These are phyloP conservation scores for Hylaeus volcanicus DNA, from an alignment of 1,140 invertebrate genomes.

Conservation along the genomic window DNA sequence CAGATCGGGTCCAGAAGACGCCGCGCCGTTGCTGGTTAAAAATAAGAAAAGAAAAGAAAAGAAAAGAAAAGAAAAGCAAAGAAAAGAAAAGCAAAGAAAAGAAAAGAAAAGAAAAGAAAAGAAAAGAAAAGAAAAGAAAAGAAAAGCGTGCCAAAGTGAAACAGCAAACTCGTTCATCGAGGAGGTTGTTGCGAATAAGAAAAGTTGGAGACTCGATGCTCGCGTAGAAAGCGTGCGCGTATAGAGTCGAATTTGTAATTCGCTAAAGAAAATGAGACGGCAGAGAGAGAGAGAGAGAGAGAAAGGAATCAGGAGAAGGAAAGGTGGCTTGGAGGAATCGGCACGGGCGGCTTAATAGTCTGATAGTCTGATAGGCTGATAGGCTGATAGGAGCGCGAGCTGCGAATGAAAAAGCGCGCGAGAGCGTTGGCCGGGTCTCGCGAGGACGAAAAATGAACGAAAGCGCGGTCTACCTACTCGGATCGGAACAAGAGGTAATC, in stretches of 20 bases:
- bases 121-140: neutral
- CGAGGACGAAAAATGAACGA: constrained; percentile 69
- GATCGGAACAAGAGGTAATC: constrained; percentile 64
- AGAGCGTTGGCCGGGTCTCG: neutral
- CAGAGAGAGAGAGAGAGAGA: neutral
- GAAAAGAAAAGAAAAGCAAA: neutral
- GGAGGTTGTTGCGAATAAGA: too few relatives aligned
- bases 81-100: neutral
- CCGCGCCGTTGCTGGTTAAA: too few relatives aligned
- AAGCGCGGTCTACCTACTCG: constrained; percentile 70
- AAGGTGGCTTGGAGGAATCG: constrained; percentile 21
- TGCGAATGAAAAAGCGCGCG: constrained; percentile 6
- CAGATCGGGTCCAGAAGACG: constrained; percentile 28
- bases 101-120: neutral
- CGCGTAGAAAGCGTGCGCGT: too few relatives aligned
- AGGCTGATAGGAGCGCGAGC: constrained; percentile 24
- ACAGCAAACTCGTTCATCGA: neutral
- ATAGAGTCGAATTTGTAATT: too few relatives aligned
- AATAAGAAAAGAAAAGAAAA: neutral
- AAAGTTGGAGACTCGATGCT: too few relatives aligned
- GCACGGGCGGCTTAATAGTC: neutral
- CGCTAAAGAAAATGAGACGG: neutral
- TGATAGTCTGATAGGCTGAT: too few relatives aligned
- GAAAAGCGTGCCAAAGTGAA: too few relatives aligned
- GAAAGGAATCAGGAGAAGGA: constrained; percentile 11